Percentiles rank a stretch among this genome's conserved stretches.
phyloP scores from a whole-genome alignment of 2,113 vertebrate species.

The Saccopteryx leptura region DNA sequence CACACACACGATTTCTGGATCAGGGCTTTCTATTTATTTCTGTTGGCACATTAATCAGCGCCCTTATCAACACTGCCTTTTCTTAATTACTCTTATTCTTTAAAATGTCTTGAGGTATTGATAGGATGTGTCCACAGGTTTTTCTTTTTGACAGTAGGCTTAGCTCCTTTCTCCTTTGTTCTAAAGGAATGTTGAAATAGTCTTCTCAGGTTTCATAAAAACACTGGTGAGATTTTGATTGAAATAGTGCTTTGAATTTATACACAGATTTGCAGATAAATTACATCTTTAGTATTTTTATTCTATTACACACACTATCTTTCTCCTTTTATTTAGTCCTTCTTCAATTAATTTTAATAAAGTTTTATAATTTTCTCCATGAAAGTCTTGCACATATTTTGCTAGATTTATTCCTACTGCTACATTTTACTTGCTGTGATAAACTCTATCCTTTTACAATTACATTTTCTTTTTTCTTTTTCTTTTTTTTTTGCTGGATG shows the following conservation, averaged over 20 bases:
- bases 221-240: constrained; percentile 27
- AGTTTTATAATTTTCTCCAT: constrained; percentile 59
- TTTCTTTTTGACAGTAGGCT: not conserved
- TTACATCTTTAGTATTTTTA: constrained; percentile 3
- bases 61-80: not conserved
- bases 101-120: not conserved
- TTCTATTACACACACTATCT: not conserved
- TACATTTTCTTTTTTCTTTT: not conserved
- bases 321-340: constrained; percentile 20
- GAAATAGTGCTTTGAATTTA: constrained; percentile 30
- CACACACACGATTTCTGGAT: not conserved
- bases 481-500: not conserved
- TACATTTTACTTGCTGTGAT: constrained; percentile 22
- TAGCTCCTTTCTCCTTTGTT: not conserved
- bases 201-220: constrained; percentile 16
- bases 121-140: not conserved
- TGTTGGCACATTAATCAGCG: not conserved
- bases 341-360: constrained; percentile 47
- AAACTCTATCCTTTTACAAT: constrained; percentile 43
- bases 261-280: constrained; percentile 2
- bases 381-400: not conserved
- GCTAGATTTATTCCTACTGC: constrained; percentile 5
- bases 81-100: not conserved
- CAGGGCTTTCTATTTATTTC: not conserved
- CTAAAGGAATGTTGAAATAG: not conserved